Evolutionary conservation across 1,140 invertebrate genomes (phyloP).

Genomic region (Brachionus rotundiformis): DNA sequence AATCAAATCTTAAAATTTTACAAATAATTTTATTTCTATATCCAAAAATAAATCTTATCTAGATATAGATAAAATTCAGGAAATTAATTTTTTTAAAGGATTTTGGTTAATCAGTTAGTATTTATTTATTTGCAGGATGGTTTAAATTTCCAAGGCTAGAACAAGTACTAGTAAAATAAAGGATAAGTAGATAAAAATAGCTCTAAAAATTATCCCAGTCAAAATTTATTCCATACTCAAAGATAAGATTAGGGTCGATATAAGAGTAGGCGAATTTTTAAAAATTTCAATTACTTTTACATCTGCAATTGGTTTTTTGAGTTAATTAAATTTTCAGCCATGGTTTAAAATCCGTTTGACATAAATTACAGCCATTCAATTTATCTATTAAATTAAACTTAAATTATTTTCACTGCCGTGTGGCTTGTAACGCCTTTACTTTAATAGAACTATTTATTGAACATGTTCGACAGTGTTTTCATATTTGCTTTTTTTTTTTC

Average conservation of each 20-base stretch:
- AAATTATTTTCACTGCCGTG: background rate
- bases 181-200: background rate
- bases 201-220: background rate
- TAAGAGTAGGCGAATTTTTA: background rate
- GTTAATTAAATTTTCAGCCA: background rate
- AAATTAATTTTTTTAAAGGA: background rate
- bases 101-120: too few relatives aligned
- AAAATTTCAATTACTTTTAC: too few relatives aligned
- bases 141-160: background rate
- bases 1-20: too few relatives aligned
- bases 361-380: background rate
- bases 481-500: background rate
- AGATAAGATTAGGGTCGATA: background rate
- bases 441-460: background rate
- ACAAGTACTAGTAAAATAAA: background rate
- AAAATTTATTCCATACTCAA: background rate
- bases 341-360: background rate
- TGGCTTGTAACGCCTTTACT: background rate
- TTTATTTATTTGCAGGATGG: too few relatives aligned
- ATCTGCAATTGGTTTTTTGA: too few relatives aligned
- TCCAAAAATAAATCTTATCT: background rate
- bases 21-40: background rate
- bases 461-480: background rate
- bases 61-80: background rate
- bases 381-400: background rate